Conservation (phyloP, 2,113 vertebrate species). For the Lichenostomus cassidix region DNA sequence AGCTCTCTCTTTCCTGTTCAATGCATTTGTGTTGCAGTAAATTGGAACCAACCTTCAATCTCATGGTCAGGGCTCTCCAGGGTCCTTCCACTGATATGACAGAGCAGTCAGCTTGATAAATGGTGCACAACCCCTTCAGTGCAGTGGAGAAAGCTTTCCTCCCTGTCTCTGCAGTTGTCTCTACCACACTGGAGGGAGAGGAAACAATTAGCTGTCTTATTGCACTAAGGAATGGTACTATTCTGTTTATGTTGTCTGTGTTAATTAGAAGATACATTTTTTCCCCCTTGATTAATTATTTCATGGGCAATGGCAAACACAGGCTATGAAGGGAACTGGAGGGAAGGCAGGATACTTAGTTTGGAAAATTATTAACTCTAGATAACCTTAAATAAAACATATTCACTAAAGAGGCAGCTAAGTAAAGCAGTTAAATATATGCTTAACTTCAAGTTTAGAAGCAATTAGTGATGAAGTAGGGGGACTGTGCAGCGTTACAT, state of each 20-base stretch:
- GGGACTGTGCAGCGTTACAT: not conserved
- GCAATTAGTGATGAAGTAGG: not conserved
- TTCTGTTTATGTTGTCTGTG: not conserved
- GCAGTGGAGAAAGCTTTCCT: slow-evolving; percentile 17
- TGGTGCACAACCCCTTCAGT: slow-evolving; percentile 28
- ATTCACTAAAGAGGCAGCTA: not conserved
- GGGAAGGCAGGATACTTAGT: not conserved
- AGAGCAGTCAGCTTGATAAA: slow-evolving; percentile 76
- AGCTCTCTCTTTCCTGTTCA: slow-evolving; percentile 72
- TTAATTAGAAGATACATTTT: slow-evolving; percentile 43
- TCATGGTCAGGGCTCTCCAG: slow-evolving; percentile 74
- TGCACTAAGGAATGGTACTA: not conserved
- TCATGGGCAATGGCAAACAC: slow-evolving; percentile 8
- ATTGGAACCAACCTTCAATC: slow-evolving; percentile 75
- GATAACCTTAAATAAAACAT: not conserved
- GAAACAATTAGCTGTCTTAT: not conserved
- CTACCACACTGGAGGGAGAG: not conserved
- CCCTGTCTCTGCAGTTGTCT: not conserved
- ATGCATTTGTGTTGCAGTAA: slow-evolving; percentile 74
- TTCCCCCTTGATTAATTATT: slow-evolving; percentile 27
- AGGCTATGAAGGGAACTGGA: not conserved
- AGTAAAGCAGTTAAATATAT: not conserved
- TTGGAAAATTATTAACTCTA: slow-evolving; percentile 4
- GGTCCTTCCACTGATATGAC: slow-evolving; percentile 71
- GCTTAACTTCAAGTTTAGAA: not conserved